Evolutionary conservation across 2,113 vertebrate genomes (phyloP).

Genomic region (Aegotheles bennettii): DNA sequence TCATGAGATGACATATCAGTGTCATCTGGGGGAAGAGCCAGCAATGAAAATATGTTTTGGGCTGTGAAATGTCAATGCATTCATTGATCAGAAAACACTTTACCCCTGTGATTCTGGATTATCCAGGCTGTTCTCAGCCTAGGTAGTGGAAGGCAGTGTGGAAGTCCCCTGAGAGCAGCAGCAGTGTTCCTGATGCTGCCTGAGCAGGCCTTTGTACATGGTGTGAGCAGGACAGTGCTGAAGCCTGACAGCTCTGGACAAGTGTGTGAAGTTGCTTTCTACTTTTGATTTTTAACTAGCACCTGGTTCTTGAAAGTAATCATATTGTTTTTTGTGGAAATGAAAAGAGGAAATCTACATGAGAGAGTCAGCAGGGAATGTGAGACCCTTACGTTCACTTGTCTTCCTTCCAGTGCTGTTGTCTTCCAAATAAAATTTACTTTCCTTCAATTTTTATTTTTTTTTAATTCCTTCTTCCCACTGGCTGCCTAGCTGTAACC

Average conservation of each 20-base stretch:
- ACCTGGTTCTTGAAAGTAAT: not conserved
- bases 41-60: not conserved
- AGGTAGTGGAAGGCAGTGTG: fast-evolving
- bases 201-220: not conserved
- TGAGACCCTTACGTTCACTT: not conserved
- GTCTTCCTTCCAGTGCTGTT: not conserved
- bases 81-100: not conserved
- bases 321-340: not conserved
- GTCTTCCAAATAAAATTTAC: not conserved
- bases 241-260: not conserved
- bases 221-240: not conserved
- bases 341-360: not conserved
- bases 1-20: not conserved
- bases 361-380: not conserved
- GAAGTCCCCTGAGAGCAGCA: not conserved
- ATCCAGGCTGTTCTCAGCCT: not conserved
- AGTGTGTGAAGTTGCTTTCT: not conserved
- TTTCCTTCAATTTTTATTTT: not conserved
- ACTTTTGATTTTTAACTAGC: not conserved
- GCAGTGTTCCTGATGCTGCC: not conserved
- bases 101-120: not conserved
- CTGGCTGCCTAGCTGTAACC: not conserved
- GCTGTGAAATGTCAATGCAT: not conserved
- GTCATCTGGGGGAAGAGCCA: not conserved
- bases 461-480: not conserved